Base-by-base conservation (phyloP, 2,797 vertebrate genomes). In the Sandelia bainsii region DNA sequence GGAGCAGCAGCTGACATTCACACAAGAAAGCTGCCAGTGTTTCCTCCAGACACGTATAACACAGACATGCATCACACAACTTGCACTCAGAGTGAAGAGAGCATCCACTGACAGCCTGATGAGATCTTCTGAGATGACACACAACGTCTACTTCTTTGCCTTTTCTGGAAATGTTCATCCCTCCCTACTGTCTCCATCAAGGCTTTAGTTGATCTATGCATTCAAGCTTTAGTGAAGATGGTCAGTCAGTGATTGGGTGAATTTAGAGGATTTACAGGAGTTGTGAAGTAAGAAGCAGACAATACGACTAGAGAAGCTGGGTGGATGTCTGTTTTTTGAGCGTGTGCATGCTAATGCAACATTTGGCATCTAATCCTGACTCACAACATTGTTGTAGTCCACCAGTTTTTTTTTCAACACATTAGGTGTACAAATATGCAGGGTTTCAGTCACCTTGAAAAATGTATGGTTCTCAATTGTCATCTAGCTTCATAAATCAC, bases 1-100 rank as follows among this genome's bases (percentile, higher is more conserved):
- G 52, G 64, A 82, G 78, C 79, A 72, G 77, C 81, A 72, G 77
- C 77, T 90, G 90, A 91, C 87, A 85, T 84, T 89, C 87, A 82
- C 78, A 88, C 80, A 73, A 79, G 67, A 85, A 83, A 82, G 69
- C 77, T 79, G 75, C 79, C 73, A 72, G 62, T 62, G 67, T 81
- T 75, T 86, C 77, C 77, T 83, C 50, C 62, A 62, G 69, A 88
- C 83, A 76, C 62, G 49, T 51, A 72, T 72, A 78, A 62, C 64
- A 8, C 44, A 70, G 66, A 48, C 72, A 73, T 48, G 10, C 65
- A 66, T 76, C 75, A 56, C 70, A 64, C 86, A 79, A 63, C 53
- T 62, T 69, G 48, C 69, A 51, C 13, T 8, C 45, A 50, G 56
- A 64, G 68, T 19, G 19, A 76, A 69, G 70, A 67, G 69, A 76